Percentiles rank a stretch among this genome's conserved stretches.
Evolutionary conservation across 1,140 invertebrate genomes (phyloP).

Genomic region (Chironomus striatipennis): DNA sequence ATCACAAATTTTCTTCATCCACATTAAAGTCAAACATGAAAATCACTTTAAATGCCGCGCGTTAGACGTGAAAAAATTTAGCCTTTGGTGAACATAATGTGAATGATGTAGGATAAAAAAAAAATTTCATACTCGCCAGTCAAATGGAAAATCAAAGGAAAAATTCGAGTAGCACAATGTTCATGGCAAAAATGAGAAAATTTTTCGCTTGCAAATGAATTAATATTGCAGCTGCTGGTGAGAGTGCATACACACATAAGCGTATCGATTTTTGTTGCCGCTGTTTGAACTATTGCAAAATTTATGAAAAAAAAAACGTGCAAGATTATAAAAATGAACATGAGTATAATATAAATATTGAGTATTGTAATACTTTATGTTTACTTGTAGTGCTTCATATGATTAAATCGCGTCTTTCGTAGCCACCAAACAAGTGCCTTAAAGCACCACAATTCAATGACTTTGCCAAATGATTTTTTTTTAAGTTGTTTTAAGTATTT

Average conservation of each 20-base stretch:
- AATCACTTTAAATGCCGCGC: neutral
- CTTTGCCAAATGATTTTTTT: too few species aligned
- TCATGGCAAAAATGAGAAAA: constrained; percentile 5
- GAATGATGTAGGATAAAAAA: neutral
- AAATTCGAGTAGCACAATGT: too few species aligned
- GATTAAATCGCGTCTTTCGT: neutral
- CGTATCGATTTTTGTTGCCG: neutral
- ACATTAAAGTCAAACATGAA: neutral
- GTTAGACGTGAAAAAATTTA: neutral
- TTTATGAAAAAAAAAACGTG: too few species aligned
- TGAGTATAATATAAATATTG: too few species aligned
- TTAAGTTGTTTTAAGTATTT: too few species aligned
- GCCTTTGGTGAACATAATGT: constrained; percentile 11
- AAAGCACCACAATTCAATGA: too few species aligned
- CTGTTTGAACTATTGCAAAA: too few species aligned
- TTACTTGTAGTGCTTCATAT: constrained; percentile 6
- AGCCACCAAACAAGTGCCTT: too few species aligned
- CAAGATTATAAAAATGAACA: too few species aligned
- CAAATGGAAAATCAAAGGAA: neutral
- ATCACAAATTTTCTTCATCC: too few species aligned
- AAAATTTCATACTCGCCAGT: neutral
- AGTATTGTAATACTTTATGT: neutral
- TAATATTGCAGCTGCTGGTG: too few species aligned
- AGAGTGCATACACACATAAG: too few species aligned
- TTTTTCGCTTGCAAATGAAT: neutral